Evolutionary conservation across 1,140 invertebrate genomes (phyloP).

Genomic region (Mesaphorura yosii): DNA sequence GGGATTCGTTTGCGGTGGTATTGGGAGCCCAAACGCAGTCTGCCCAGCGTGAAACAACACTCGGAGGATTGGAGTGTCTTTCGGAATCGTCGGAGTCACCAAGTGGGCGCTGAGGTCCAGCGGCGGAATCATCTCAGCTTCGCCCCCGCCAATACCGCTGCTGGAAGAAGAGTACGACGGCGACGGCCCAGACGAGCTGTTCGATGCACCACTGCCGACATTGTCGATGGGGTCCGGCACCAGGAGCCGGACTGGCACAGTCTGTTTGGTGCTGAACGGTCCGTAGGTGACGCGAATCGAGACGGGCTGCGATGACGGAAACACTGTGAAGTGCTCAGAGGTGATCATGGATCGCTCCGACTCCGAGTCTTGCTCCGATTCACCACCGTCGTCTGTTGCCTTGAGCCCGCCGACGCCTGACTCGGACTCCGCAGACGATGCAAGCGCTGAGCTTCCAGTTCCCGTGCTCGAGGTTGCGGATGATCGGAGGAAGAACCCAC

Average conservation of each 20-base stretch:
- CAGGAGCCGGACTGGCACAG: conserved; percentile 75
- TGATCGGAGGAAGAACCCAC: conserved; percentile 61
- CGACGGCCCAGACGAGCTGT: conserved; percentile 30
- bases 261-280: conserved; percentile 84
- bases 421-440: conserved; percentile 41
- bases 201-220: conserved; percentile 41
- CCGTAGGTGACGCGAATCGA: conserved; percentile 79
- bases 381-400: conserved; percentile 1
- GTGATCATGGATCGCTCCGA: conserved; percentile 25
- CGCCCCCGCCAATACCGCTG: conserved; percentile 20
- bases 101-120: conserved; percentile 80
- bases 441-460: conserved; percentile 30
- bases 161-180: conserved; percentile 10
- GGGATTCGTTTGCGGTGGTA: conserved; percentile 19
- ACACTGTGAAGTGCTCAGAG: conserved; percentile 61
- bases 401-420: conserved; percentile 49
- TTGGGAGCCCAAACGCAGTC: conserved; percentile 40
- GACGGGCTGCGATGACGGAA: conserved; percentile 72
- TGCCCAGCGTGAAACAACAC: conserved; percentile 76
- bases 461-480: conserved; percentile 8
- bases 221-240: conserved; percentile 61
- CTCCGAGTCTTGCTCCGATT: conserved; percentile 4
- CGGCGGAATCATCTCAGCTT: conserved; percentile 29
- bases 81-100: conserved; percentile 65
- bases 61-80: conserved; percentile 71